Conservation (phyloP, 2,113 vertebrate species). For the Peromyscus maniculatus region DNA sequence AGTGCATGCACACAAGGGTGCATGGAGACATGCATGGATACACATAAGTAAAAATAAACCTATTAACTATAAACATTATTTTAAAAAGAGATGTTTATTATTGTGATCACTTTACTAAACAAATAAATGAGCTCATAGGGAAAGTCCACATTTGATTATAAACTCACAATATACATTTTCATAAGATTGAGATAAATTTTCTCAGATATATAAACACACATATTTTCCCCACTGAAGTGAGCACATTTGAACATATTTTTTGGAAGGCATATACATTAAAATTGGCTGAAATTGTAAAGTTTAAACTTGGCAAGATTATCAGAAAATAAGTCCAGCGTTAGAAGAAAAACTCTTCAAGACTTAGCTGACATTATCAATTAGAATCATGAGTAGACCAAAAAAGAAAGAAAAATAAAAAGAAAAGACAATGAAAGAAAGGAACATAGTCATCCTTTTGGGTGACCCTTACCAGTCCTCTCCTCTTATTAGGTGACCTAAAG, state of each 20-base stretch:
- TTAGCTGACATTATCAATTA: slow-evolving; percentile 57
- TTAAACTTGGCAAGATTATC: slow-evolving; percentile 68
- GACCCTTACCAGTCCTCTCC: not conserved
- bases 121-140: not conserved
- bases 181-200: slow-evolving; percentile 56
- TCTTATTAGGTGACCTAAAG: not conserved
- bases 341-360: slow-evolving; percentile 59
- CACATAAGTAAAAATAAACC: too few species aligned
- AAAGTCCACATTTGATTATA: not conserved
- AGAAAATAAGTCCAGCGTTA: slow-evolving; percentile 63
- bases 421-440: not conserved
- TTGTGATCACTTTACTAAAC: slow-evolving; percentile 47
- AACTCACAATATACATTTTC: slow-evolving; percentile 12
- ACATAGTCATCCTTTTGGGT: not conserved
- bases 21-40: not conserved
- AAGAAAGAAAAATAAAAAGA: not conserved
- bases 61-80: slow-evolving; percentile 21
- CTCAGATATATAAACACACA: slow-evolving; percentile 30
- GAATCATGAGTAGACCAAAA: slow-evolving; percentile 21
- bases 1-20: not conserved
- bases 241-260: slow-evolving; percentile 43
- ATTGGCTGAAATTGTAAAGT: slow-evolving; percentile 58
- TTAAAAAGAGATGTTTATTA: slow-evolving; percentile 20
- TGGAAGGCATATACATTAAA: slow-evolving; percentile 54
- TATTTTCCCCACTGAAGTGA: slow-evolving; percentile 59